phyloP scores from a whole-genome alignment of 2,113 vertebrate species.

The Aegotheles bennettii region DNA sequence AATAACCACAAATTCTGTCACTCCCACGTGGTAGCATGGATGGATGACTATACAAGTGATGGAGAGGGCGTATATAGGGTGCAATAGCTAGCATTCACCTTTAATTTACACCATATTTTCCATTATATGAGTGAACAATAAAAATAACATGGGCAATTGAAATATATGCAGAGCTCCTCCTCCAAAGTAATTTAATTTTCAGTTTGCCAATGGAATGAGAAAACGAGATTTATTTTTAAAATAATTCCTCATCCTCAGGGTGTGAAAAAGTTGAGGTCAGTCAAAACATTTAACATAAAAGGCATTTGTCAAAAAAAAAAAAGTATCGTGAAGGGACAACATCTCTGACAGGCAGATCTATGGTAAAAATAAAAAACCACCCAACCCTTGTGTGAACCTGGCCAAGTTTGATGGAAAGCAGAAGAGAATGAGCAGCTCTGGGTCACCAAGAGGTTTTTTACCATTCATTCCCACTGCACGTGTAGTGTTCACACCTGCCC shows the following conservation, averaged over 20 bases:
- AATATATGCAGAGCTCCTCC: neutral
- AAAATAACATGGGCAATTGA: neutral
- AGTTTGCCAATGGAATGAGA: neutral
- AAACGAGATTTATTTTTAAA: neutral
- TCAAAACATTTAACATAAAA: neutral
- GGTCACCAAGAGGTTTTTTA: neutral
- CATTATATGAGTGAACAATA: neutral
- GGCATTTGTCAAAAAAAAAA: neutral
- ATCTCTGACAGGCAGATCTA: neutral
- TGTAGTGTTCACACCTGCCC: neutral
- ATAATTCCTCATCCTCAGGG: neutral
- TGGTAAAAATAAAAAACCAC: fast-evolving
- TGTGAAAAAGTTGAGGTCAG: neutral
- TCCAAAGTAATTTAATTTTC: neutral
- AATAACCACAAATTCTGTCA: neutral
- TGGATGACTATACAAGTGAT: neutral
- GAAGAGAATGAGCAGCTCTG: neutral
- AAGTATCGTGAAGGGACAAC: neutral
- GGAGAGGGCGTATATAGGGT: neutral
- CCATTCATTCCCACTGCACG: neutral
- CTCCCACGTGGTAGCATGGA: neutral
- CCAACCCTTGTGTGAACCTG: neutral
- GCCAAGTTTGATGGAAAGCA: neutral
- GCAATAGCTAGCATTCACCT: neutral
- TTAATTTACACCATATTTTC: neutral